Conservation (phyloP, 2,113 vertebrate species). For the Mirounga angustirostris region DNA sequence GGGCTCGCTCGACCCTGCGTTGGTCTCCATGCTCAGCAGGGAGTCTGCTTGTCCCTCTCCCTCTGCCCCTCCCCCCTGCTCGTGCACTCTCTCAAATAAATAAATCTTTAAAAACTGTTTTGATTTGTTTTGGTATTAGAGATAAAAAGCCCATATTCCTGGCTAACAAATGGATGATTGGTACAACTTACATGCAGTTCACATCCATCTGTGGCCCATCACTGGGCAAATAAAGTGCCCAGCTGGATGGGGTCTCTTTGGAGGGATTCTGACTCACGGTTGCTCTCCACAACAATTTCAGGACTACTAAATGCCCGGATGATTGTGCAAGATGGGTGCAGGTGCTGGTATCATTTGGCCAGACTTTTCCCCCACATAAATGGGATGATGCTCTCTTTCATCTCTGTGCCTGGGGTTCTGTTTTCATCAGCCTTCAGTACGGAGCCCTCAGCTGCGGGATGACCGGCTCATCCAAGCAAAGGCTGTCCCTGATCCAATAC, state of each 20-base stretch:
- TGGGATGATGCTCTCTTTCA: not conserved
- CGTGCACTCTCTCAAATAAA: not conserved
- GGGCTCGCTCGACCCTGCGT: not conserved
- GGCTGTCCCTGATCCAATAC: not conserved
- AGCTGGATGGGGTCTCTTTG: not conserved
- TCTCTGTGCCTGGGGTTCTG: not conserved
- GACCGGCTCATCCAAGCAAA: not conserved
- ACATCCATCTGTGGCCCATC: not conserved
- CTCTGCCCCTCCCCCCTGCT: not conserved
- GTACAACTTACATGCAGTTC: not conserved
- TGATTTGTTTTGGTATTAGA: not conserved
- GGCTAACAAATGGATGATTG: not conserved
- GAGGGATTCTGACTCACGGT: not conserved
- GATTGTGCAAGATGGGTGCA: not conserved
- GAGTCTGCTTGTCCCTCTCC: not conserved
- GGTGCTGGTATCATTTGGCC: not conserved
- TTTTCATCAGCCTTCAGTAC: not conserved
- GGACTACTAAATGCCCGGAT: not conserved
- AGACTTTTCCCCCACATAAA: not conserved
- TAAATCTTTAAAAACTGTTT: not conserved
- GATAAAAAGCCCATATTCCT: slow-evolving; percentile 8
- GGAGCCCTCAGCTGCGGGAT: not conserved
- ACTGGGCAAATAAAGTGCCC: not conserved
- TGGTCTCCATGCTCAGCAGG: not conserved
- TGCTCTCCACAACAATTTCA: not conserved